Percentiles rank a stretch among this genome's conserved stretches.
Evolutionary conservation across 2,113 vertebrate species (phyloP).

Genomic region (Toxotes chatareus): DNA sequence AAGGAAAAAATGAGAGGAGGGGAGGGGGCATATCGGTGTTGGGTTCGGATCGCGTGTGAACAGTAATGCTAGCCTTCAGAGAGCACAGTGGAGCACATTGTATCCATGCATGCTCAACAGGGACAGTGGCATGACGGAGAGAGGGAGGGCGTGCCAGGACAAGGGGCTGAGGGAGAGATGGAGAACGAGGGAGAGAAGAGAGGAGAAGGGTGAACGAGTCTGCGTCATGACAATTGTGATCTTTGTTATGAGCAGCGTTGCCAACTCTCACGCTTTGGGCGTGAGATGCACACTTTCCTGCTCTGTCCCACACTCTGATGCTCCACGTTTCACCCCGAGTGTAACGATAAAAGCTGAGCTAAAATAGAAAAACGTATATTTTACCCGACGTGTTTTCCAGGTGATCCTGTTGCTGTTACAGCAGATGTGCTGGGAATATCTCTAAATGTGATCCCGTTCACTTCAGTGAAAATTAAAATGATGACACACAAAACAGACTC

Average conservation of each 20-base stretch:
- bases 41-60: constrained; percentile 76
- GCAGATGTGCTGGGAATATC: neutral
- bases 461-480: neutral
- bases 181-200: constrained; percentile 19
- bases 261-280: constrained; percentile 58
- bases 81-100: constrained; percentile 80
- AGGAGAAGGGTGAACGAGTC: constrained; percentile 44
- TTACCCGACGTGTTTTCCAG: neutral
- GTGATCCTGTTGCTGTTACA: neutral
- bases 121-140: constrained; percentile 63
- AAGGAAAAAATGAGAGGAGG: constrained; percentile 7
- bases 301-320: constrained; percentile 18
- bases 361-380: neutral
- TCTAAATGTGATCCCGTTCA: neutral
- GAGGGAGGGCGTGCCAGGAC: constrained; percentile 66
- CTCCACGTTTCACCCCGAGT: neutral
- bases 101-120: constrained; percentile 70
- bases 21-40: constrained; percentile 46
- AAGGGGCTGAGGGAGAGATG: constrained; percentile 52
- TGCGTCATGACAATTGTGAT: constrained; percentile 70
- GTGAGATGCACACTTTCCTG: constrained; percentile 25
- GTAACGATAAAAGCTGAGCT: neutral
- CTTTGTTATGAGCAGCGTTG: constrained; percentile 62
- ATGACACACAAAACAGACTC: neutral
- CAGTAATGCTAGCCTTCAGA: constrained; percentile 74